Percentiles rank a stretch among this genome's conserved stretches.
Evolutionary conservation across 2,888 invertebrate genomes (phyloP).

Genomic region (Alentia gelatinosa): DNA sequence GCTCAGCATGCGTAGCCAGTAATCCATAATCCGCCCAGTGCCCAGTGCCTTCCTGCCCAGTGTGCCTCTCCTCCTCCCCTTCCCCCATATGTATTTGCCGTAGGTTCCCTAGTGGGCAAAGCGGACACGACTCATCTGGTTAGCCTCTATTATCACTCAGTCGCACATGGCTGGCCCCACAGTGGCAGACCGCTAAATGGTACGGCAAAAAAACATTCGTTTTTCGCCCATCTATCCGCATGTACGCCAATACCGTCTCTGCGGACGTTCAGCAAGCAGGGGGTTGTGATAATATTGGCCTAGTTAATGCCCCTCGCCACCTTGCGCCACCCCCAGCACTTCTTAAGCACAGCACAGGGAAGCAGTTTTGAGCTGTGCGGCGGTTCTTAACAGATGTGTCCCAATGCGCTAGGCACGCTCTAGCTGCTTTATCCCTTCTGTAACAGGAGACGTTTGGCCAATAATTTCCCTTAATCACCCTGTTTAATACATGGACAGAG

Average conservation of each 20-base stretch:
- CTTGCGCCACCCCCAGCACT: too few relatives aligned
- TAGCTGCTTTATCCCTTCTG: not conserved
- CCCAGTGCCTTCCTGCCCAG: not conserved
- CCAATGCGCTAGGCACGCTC: not conserved
- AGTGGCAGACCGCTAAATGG: conserved; percentile 3
- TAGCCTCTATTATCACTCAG: conserved; percentile 18
- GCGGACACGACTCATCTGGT: not conserved
- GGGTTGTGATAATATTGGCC: not conserved
- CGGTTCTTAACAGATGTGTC: not conserved
- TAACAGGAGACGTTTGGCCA: not conserved
- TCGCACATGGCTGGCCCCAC: not conserved
- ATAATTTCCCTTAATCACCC: not conserved
- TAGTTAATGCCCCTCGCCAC: not conserved
- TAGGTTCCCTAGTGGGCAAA: not conserved
- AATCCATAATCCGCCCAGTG: not conserved
- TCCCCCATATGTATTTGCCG: not conserved
- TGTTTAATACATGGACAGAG: not conserved
- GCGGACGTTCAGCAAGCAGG: not conserved
- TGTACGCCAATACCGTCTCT: not conserved
- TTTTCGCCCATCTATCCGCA: not conserved
- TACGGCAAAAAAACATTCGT: not conserved
- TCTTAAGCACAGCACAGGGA: not conserved
- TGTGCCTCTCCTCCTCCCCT: too few relatives aligned
- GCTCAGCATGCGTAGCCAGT: not conserved
- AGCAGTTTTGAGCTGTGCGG: not conserved